Evolutionary conservation across 2,113 vertebrate species (phyloP).

Genomic region (Rhabdornis inornatus): DNA sequence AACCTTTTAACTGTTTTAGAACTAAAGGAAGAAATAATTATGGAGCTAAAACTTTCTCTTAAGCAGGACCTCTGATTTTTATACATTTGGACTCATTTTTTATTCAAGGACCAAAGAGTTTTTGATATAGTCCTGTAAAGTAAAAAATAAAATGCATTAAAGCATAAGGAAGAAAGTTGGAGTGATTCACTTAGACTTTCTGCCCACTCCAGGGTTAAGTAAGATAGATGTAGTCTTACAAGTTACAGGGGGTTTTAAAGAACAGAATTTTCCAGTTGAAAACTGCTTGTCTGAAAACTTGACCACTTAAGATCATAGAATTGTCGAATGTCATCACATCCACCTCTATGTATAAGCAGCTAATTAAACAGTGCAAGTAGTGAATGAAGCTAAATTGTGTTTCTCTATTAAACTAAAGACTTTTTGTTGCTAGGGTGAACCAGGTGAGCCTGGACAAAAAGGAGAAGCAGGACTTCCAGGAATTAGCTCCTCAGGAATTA

Average conservation of each 20-base stretch:
- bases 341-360: not conserved
- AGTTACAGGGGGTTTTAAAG: not conserved
- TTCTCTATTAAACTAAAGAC: not conserved
- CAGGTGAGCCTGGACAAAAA: conserved; percentile 54
- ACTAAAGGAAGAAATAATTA: not conserved
- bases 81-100: not conserved
- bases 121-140: not conserved
- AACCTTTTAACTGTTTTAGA: not conserved
- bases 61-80: not conserved
- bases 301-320: not conserved
- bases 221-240: not conserved
- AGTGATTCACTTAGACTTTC: not conserved
- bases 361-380: not conserved
- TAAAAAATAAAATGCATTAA: not conserved
- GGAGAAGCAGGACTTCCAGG: conserved; percentile 69
- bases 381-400: not conserved
- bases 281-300: not conserved
- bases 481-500: conserved; percentile 70
- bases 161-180: not conserved
- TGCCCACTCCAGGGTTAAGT: not conserved
- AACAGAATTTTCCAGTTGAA: not conserved
- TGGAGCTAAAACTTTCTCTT: not conserved
- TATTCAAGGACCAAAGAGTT: not conserved
- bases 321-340: not conserved
- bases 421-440: conserved; percentile 57